Percentiles rank a stretch among this genome's conserved stretches.
Evolutionary conservation across 2,113 vertebrate genomes (phyloP).

Genomic region (Entelurus aequoreus): DNA sequence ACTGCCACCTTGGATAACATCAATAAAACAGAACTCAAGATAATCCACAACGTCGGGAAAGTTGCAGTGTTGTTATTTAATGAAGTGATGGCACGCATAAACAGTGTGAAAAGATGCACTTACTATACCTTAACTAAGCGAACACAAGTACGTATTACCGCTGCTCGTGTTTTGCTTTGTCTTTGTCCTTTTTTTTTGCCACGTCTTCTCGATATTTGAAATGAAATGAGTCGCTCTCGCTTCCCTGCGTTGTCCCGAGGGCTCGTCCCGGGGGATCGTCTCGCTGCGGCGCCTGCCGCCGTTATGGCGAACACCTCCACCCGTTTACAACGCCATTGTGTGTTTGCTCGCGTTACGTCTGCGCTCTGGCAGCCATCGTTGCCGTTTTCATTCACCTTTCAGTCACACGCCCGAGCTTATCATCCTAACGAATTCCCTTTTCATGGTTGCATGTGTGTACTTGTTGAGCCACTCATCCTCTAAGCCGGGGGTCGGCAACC

Average conservation of each 20-base stretch:
- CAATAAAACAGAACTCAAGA: too few species aligned
- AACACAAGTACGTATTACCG: too few species aligned
- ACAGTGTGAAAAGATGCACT: too few species aligned
- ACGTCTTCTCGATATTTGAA: conserved; percentile 7
- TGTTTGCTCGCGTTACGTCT: conserved; percentile 14
- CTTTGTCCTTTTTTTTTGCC: too few species aligned
- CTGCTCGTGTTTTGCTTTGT: too few species aligned
- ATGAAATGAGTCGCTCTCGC: conserved; percentile 26
- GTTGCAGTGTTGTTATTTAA: too few species aligned
- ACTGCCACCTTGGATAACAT: too few species aligned
- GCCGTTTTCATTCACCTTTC: conserved; percentile 28
- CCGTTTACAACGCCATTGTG: conserved; percentile 28
- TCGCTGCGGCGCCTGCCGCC: conserved; percentile 1
- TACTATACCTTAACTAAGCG: too few species aligned
- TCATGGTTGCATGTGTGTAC: neutral
- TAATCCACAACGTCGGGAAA: too few species aligned
- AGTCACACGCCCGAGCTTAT: neutral
- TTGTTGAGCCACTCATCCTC: neutral
- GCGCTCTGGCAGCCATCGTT: conserved; percentile 9
- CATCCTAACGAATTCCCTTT: neutral
- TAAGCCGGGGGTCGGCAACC: too few species aligned
- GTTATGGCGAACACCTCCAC: conserved; percentile 41
- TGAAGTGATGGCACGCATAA: too few species aligned
- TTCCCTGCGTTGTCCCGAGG: conserved; percentile 17
- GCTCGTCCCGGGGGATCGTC: conserved; percentile 12